phyloP scores from a whole-genome alignment of 1,140 invertebrate genomes.

The Aculops lycopersici region DNA sequence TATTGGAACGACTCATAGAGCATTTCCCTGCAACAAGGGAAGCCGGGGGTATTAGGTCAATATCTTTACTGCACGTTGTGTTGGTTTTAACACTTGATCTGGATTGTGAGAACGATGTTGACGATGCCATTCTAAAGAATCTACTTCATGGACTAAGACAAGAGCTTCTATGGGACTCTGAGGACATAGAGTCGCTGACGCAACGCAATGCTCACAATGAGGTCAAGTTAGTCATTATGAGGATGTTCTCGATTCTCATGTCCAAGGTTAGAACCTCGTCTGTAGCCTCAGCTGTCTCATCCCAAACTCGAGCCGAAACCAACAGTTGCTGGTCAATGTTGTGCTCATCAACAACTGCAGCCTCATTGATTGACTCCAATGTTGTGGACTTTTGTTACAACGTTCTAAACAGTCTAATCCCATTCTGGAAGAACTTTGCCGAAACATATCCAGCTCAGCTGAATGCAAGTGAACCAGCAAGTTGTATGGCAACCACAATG shows the following conservation, averaged over 20 bases:
- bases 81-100: slow-evolving; percentile 63
- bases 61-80: slow-evolving; percentile 61
- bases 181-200: slow-evolving; percentile 16
- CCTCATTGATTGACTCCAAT: slow-evolving; percentile 35
- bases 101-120: slow-evolving; percentile 43
- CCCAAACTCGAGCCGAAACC: not conserved
- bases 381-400: slow-evolving; percentile 47
- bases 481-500: not conserved
- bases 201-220: slow-evolving; percentile 30
- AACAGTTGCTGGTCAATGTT: not conserved
- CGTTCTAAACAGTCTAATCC: slow-evolving; percentile 38
- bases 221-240: slow-evolving; percentile 55
- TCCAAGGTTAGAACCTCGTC: slow-evolving; percentile 27
- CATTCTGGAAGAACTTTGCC: slow-evolving; percentile 51
- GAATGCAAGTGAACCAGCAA: slow-evolving; percentile 12
- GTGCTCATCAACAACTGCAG: slow-evolving; percentile 22
- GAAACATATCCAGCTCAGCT: no score
- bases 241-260: slow-evolving; percentile 40
- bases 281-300: not conserved
- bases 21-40: slow-evolving; percentile 26
- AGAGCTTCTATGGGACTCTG: slow-evolving; percentile 35
- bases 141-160: slow-evolving; percentile 35
- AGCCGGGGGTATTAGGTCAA: slow-evolving; percentile 39
- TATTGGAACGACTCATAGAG: slow-evolving; percentile 29
- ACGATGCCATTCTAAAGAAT: slow-evolving; percentile 35